phyloP scores from a whole-genome alignment of 2,888 invertebrate genomes.

The Ganaspis brasiliensis region DNA sequence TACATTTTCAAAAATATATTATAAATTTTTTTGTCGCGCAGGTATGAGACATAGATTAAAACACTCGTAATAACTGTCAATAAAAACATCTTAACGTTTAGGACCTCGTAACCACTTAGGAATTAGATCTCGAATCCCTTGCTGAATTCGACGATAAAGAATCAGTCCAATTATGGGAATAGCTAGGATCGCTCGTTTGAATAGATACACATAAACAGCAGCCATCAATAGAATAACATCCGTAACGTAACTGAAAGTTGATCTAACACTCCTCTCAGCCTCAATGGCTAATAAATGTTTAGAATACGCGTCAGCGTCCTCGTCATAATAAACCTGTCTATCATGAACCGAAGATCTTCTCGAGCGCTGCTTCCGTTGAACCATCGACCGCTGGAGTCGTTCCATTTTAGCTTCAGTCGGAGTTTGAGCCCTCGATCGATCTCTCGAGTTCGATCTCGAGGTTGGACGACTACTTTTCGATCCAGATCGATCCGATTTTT shows the following conservation, averaged over 20 bases:
- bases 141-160: constrained; percentile 89
- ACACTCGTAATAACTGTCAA: not conserved
- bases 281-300: constrained; percentile 82
- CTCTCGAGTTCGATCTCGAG: constrained; percentile 73
- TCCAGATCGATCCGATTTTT: constrained; percentile 41
- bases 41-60: not conserved
- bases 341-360: constrained; percentile 56
- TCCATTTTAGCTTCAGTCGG: constrained; percentile 79
- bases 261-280: constrained; percentile 86
- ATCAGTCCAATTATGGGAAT: constrained; percentile 89
- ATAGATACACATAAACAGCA: constrained; percentile 91
- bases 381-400: constrained; percentile 69
- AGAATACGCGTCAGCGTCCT: constrained; percentile 50
- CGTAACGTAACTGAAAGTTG: constrained; percentile 87
- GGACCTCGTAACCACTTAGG: constrained; percentile 66
- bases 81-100: constrained; percentile 15
- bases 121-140: constrained; percentile 81
- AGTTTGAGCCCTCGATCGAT: constrained; percentile 68
- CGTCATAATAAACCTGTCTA: constrained; percentile 47
- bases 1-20: too few species aligned
- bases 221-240: constrained; percentile 88
- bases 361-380: constrained; percentile 64
- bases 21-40: too few species aligned
- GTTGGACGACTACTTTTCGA: constrained; percentile 61
- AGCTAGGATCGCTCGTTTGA: constrained; percentile 90